phyloP scores from a whole-genome alignment of 2,113 vertebrate species.

The Carassius carassius region DNA sequence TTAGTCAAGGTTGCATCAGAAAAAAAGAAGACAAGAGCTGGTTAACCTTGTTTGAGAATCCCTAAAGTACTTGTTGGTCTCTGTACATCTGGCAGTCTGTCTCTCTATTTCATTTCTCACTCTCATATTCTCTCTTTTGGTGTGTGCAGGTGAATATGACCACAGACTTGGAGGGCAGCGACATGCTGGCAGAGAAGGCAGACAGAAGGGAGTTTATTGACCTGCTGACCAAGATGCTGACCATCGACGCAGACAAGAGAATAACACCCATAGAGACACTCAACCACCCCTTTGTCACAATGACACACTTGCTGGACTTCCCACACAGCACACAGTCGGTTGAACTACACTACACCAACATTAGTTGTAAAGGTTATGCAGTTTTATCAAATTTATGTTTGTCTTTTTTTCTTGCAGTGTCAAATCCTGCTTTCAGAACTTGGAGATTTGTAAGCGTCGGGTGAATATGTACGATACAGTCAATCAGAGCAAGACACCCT shows the following conservation, averaged over 20 bases:
- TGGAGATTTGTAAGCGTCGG: slow-evolving; percentile 97
- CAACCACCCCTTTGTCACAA: slow-evolving; percentile 96
- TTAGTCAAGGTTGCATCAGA: neutral
- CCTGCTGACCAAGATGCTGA: slow-evolving; percentile 98
- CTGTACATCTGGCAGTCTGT: neutral
- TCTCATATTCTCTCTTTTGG: neutral
- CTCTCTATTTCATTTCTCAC: neutral
- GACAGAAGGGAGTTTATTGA: slow-evolving; percentile 98
- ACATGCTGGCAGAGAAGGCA: slow-evolving; percentile 96
- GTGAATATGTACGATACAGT: slow-evolving; percentile 97
- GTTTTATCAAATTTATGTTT: neutral
- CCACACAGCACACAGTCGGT: slow-evolving; percentile 96
- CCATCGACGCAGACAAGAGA: slow-evolving; percentile 97
- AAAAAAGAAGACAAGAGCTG: neutral
- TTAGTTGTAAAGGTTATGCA: neutral
- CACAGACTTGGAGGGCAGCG: slow-evolving; percentile 93
- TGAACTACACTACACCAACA: neutral
- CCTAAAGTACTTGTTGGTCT: slow-evolving; percentile 1
- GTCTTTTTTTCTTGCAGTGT: slow-evolving; percentile 77
- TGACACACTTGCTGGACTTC: slow-evolving; percentile 96
- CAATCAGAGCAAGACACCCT: slow-evolving; percentile 99
- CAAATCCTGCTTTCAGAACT: slow-evolving; percentile 99
- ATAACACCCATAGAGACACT: slow-evolving; percentile 97
- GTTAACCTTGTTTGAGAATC: neutral
- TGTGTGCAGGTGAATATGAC: slow-evolving; percentile 92